Base-by-base conservation (phyloP, 92 coral and sea anemone genomes). In the Bergia puertoricense region DNA sequence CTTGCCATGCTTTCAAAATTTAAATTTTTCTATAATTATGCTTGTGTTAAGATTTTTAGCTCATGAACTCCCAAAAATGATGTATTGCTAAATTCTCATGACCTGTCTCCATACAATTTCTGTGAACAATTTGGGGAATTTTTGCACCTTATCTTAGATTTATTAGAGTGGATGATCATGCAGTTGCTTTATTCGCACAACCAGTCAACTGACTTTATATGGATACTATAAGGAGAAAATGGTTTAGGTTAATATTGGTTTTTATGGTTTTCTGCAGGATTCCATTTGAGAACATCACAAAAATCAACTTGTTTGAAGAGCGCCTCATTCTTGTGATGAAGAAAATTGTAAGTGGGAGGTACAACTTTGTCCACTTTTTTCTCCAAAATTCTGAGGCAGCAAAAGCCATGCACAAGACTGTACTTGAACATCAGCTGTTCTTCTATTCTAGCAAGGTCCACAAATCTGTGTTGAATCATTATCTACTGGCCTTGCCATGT, bases 371-470 rank as follows among this genome's bases (percentile, higher is more conserved):
- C 74, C 99, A 97, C 88, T 97, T 97, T 89, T 97, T 97, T 92
- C 92, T 95, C 14, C 91, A 94, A 54, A 95, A 93, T 85, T 89
- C 96, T 20, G 99, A 97, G 54, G 95, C 95, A 23, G 99, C 99
- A 5, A 97, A 97, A 82, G 98, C 96, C 57, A 97, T 97, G 94
- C 99, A 97, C 89, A 97, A 95, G 85, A 96, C 98, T 72, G 98
- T 95, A 8, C 90, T 97, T 90, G 99, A 97, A 87, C 98, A 97
- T 80, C 98, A 97, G 86, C 83, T 97, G 50, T 97, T 97, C 91
- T 97, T 93, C 92, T 97, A 93, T 91, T 96, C 98, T 3, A 94
- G 95, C 66, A 97, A 95, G 89, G 98, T 97, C 46, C 96, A 96
- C 38, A 94, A 94, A 80, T 95, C 98, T 90, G 99, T 97, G 46